Percentiles rank a stretch among this genome's conserved stretches.
Evolutionary conservation across 1,140 invertebrate genomes (phyloP).

Genomic region (Drosophila parabipectinata): DNA sequence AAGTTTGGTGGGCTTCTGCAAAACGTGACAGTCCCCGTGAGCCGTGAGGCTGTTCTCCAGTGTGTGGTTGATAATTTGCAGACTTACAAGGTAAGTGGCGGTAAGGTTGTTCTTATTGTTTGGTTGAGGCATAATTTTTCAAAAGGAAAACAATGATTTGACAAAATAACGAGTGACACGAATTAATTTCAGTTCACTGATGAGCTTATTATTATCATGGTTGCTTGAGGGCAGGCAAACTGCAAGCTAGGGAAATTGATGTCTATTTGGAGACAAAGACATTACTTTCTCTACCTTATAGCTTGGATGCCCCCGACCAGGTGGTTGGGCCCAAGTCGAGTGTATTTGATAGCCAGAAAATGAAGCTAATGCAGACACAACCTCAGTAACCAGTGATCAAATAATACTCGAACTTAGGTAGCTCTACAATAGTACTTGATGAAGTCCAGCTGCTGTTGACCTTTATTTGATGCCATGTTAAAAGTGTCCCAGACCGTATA

Average conservation of each 20-base stretch:
- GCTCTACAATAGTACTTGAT: background rate
- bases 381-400: constrained; percentile 56
- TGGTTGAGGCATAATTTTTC: background rate
- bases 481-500: constrained; percentile 64
- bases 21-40: constrained; percentile 90
- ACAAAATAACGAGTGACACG: background rate
- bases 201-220: constrained; percentile 8
- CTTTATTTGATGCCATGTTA: constrained; percentile 30
- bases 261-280: constrained; percentile 46
- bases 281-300: constrained; percentile 72
- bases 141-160: constrained; percentile 7
- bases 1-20: constrained; percentile 89
- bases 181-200: too few relatives aligned
- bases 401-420: constrained; percentile 18
- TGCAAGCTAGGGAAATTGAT: constrained; percentile 73
- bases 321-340: constrained; percentile 17
- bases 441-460: background rate
- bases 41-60: constrained; percentile 89
- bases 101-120: too few relatives aligned
- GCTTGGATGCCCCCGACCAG: constrained; percentile 40
- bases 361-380: constrained; percentile 29
- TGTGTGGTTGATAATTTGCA: constrained; percentile 91
- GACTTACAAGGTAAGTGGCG: constrained; percentile 88
- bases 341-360: constrained; percentile 51
- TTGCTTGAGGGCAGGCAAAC: constrained; percentile 60